Percentiles rank a stretch among this genome's conserved stretches.
Conservation (phyloP, 2,888 invertebrate species). For the Spilosoma lubricipeda region DNA sequence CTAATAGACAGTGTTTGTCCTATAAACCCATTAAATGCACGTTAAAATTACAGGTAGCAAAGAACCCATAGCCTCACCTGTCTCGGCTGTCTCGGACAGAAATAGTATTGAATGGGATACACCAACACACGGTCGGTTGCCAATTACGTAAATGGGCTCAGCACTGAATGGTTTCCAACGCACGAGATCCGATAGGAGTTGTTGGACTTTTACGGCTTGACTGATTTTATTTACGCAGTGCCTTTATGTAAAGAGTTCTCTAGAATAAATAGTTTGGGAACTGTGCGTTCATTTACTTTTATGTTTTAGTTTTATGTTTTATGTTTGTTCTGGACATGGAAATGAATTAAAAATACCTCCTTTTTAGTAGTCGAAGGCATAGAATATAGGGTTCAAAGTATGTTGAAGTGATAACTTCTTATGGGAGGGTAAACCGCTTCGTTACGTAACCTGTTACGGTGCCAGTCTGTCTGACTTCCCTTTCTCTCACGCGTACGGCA, state of each 20-base stretch:
- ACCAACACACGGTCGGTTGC: slow-evolving; percentile 20
- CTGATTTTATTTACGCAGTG: slow-evolving; percentile 8
- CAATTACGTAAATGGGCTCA: slow-evolving; percentile 49
- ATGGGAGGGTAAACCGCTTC: too few relatives aligned
- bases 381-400: background rate
- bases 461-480: too few relatives aligned
- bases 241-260: slow-evolving; percentile 38
- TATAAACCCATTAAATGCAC: background rate
- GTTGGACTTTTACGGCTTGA: slow-evolving; percentile 16
- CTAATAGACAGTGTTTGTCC: background rate
- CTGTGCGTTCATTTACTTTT: background rate
- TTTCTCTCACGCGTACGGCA: too few relatives aligned
- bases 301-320: background rate
- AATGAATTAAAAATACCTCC: background rate
- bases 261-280: background rate
- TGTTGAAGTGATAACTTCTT: too few relatives aligned
- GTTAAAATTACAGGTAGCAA: background rate
- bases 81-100: slow-evolving; percentile 20
- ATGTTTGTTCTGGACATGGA: background rate
- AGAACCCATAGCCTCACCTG: slow-evolving; percentile 12
- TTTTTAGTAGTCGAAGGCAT: background rate
- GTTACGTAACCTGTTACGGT: too few relatives aligned
- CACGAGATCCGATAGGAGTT: slow-evolving; percentile 28
- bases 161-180: slow-evolving; percentile 35
- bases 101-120: slow-evolving; percentile 37